phyloP scores from a whole-genome alignment of 2,113 vertebrate genomes.

The Tauraco erythrolophus region DNA sequence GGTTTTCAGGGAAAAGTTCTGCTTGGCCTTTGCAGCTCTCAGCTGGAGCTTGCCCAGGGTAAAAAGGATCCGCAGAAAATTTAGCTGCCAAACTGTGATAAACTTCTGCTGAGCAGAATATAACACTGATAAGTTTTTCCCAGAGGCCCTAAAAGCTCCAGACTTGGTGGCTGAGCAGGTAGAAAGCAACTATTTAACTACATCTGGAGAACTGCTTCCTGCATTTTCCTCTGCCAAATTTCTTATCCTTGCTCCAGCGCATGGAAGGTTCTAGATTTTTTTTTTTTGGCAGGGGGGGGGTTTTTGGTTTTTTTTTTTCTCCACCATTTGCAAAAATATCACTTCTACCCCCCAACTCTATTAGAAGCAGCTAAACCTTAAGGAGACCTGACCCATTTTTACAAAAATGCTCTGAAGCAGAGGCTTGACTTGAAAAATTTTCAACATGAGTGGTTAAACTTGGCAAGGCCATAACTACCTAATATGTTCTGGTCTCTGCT shows the following conservation, averaged over 20 bases:
- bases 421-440: neutral
- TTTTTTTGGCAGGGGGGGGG: neutral
- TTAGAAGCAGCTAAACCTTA: neutral
- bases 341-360: accelerated
- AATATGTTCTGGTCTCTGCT: neutral
- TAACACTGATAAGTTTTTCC: neutral
- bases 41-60: neutral
- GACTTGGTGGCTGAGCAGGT: neutral
- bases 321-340: neutral
- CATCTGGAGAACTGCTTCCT: neutral
- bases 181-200: neutral
- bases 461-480: neutral
- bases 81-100: neutral
- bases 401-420: neutral
- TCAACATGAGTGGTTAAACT: neutral
- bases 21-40: neutral
- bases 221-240: neutral
- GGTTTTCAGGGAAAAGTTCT: neutral
- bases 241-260: neutral
- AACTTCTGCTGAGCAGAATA: neutral
- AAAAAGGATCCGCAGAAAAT: slow-evolving; percentile 29
- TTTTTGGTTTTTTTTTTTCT: neutral
- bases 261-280: neutral
- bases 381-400: neutral
- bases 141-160: neutral